Percentiles rank a stretch among this genome's conserved stretches.
Evolutionary conservation across 2,797 vertebrate genomes (phyloP).

Genomic region (Octomys mimax): DNA sequence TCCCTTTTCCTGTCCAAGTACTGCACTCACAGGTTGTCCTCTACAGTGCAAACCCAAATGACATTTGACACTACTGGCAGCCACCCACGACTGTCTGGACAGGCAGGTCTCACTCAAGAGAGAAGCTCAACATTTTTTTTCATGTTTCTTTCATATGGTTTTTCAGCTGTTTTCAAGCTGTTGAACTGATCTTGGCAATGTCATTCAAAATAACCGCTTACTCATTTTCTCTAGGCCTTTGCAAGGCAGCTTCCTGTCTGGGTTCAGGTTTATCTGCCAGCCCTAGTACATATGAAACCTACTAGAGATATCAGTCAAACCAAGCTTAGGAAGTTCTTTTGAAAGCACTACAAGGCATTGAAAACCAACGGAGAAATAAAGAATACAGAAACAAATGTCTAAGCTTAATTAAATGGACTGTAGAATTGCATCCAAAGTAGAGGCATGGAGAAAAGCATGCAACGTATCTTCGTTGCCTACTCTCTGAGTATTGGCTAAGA

Average conservation of each 20-base stretch:
- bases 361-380: slow-evolving; percentile 81
- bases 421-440: slow-evolving; percentile 61
- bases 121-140: slow-evolving; percentile 77
- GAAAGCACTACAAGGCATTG: background rate
- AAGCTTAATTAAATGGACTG: slow-evolving; percentile 71
- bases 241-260: slow-evolving; percentile 61
- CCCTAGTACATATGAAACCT: slow-evolving; percentile 40
- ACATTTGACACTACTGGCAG: slow-evolving; percentile 85
- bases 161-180: slow-evolving; percentile 86
- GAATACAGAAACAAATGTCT: slow-evolving; percentile 51
- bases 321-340: slow-evolving; percentile 54
- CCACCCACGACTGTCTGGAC: slow-evolving; percentile 84
- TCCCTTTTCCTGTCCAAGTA: slow-evolving; percentile 71
- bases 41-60: slow-evolving; percentile 72
- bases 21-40: slow-evolving; percentile 82
- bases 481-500: background rate
- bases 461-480: background rate
- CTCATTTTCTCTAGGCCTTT: background rate
- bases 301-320: slow-evolving; percentile 63
- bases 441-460: slow-evolving; percentile 2
- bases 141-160: slow-evolving; percentile 61
- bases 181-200: slow-evolving; percentile 83
- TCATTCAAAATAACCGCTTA: slow-evolving; percentile 72
- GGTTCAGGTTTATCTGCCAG: slow-evolving; percentile 68
- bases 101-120: slow-evolving; percentile 78